Evolutionary conservation across 2,113 vertebrate genomes (phyloP), one percentile per base, ranked within the genome.

Genomic region (Manacus vitellinus): DNA sequence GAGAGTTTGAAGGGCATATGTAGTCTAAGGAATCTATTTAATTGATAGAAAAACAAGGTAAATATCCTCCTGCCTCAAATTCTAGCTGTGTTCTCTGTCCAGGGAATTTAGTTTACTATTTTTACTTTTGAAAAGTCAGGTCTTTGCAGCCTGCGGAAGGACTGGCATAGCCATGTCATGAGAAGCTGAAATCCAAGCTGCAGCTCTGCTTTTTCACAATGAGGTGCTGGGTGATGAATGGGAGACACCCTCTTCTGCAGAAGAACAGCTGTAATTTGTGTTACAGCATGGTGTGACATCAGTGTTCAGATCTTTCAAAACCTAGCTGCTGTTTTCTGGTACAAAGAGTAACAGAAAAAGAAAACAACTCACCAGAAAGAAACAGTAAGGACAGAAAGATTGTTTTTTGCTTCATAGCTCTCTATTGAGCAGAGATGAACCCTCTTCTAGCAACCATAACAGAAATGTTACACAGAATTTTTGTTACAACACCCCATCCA

Each of bases 81-180:
- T 82, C 73, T 94, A 75, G 28, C 41, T 68, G 27, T 55, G 5
- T 56, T 74, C 35, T 86, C 37, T 5, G 3, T 65, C 49, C 73
- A 87, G 86, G 72, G 88, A 90, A 93, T 93, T 85, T n/a, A 72
- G 47, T 77, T 88, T 92, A 79, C 89, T 95, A 85, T 96, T 95
- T 96, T 94, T 94, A 58, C 56, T 39, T 91, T 56, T 61, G 52
- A 89, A 93, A 95, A 72, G 59, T 92, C 92, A 86, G 56, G 35
- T 52, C 72, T 63, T 71, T 33, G 47, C 75, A 78, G 83, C 88
- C 84, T 54, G 52, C 0, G 0, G 91, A 80, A 66, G 20, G 20
- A 23, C 52, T 94, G 80, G 44, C 56, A 54, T 28, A 78, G 35
- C 37, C 76, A 1, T 56, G 66, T 47, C 61, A 12, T 4, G 35